These are phyloP conservation scores for Drosophila mojavensis DNA, from an alignment of 1,140 invertebrate species.

Conservation along the genomic window DNA sequence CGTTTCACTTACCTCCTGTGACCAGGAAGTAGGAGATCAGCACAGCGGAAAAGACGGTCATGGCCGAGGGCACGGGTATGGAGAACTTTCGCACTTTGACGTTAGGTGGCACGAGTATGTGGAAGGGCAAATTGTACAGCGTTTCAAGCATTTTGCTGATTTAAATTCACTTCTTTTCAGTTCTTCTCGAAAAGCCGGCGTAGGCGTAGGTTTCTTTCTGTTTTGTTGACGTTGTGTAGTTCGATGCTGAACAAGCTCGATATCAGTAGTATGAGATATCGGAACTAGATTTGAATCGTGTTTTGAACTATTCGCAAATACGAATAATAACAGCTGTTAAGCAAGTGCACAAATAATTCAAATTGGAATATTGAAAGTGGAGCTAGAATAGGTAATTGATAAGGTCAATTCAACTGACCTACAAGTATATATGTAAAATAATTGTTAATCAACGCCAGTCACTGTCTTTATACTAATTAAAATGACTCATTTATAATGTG, in stretches of 20 bases:
- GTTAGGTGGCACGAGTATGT: slow-evolving; percentile 94
- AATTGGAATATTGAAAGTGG: too few species aligned
- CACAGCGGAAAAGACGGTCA: slow-evolving; percentile 95
- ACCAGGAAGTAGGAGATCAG: slow-evolving; percentile 98
- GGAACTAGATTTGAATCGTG: background rate
- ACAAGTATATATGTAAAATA: too few species aligned
- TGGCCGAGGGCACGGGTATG: slow-evolving; percentile 93
- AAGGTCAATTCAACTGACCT: too few species aligned
- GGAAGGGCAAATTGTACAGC: slow-evolving; percentile 91
- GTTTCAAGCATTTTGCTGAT: slow-evolving; percentile 88
- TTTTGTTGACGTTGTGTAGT: slow-evolving; percentile 44
- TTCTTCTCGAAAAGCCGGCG: slow-evolving; percentile 41
- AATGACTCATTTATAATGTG: too few species aligned
- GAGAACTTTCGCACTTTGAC: slow-evolving; percentile 93
- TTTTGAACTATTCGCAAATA: background rate
- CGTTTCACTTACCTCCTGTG: slow-evolving; percentile 93
- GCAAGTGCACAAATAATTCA: too few species aligned
- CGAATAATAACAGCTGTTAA: too few species aligned
- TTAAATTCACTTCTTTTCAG: background rate
- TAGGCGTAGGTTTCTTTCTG: slow-evolving; percentile 41
- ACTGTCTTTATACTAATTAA: too few species aligned
- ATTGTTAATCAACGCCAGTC: too few species aligned
- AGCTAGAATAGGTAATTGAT: too few species aligned
- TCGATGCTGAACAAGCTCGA: slow-evolving; percentile 6
- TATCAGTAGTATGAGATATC: background rate